phyloP scores from a whole-genome alignment of 2,113 vertebrate genomes.

The Craseonycteris thonglongyai region DNA sequence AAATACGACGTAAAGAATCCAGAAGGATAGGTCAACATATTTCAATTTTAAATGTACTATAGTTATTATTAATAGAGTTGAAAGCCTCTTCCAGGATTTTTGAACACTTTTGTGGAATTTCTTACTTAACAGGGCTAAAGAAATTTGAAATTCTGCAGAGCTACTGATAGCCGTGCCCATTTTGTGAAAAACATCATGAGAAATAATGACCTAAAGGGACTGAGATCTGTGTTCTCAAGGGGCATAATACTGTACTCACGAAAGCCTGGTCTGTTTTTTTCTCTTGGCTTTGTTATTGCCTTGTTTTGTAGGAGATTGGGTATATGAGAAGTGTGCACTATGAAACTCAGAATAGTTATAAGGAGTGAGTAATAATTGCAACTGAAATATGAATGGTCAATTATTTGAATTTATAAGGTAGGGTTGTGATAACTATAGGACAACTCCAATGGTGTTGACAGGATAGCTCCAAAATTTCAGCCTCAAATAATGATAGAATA shows the following conservation, averaged over 20 bases:
- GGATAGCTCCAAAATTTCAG: neutral
- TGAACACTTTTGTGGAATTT: neutral
- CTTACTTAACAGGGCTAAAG: slow-evolving; percentile 14
- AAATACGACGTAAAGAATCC: neutral
- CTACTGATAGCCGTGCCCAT: neutral
- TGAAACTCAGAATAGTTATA: neutral
- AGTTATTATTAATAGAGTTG: neutral
- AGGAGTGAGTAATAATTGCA: neutral
- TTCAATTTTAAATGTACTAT: slow-evolving; percentile 10
- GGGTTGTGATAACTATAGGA: neutral
- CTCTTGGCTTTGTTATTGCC: neutral
- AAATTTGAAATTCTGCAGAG: neutral
- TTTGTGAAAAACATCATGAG: neutral
- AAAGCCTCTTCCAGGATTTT: slow-evolving; percentile 22
- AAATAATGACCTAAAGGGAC: neutral
- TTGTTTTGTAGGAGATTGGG: neutral
- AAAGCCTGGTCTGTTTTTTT: slow-evolving; percentile 6
- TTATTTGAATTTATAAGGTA: neutral
- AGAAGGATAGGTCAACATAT: neutral
- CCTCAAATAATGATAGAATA: neutral
- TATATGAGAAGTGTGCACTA: neutral
- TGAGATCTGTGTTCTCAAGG: neutral
- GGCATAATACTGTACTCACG: neutral
- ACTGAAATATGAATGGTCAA: neutral
- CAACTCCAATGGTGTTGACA: neutral